Conservation (phyloP, 2,888 invertebrate genomes). For the Cryptocephalus primarius region DNA sequence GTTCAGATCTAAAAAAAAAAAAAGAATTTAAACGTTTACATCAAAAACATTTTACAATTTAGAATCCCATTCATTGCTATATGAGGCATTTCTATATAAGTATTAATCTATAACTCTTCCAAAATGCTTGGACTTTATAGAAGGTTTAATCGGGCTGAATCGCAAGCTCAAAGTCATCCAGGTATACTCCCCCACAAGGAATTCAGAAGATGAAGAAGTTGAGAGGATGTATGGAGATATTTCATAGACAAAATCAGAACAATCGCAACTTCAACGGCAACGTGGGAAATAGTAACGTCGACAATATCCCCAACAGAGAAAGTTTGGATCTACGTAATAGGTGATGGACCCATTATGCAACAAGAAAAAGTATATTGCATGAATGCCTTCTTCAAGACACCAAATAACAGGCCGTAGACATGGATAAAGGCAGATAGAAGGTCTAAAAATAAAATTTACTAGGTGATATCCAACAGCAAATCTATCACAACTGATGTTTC, state of each 20-base stretch:
- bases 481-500: too few relatives aligned
- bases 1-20: too few relatives aligned
- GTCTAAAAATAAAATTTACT: neutral
- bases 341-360: neutral
- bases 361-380: neutral
- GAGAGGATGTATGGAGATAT: neutral
- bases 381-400: neutral
- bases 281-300: neutral
- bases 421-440: neutral
- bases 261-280: neutral
- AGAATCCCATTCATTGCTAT: too few relatives aligned
- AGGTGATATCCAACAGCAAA: too few relatives aligned
- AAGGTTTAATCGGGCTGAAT: too few relatives aligned
- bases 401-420: neutral
- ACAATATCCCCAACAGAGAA: neutral
- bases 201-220: neutral
- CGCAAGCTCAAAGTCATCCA: neutral
- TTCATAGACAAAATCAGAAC: neutral
- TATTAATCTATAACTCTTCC: too few relatives aligned
- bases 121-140: too few relatives aligned
- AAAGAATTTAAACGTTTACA: too few relatives aligned
- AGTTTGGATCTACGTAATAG: neutral
- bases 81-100: too few relatives aligned
- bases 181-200: neutral
- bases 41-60: too few relatives aligned